phyloP scores from a whole-genome alignment of 1,140 invertebrate species.

The Platorchestia sp. region DNA sequence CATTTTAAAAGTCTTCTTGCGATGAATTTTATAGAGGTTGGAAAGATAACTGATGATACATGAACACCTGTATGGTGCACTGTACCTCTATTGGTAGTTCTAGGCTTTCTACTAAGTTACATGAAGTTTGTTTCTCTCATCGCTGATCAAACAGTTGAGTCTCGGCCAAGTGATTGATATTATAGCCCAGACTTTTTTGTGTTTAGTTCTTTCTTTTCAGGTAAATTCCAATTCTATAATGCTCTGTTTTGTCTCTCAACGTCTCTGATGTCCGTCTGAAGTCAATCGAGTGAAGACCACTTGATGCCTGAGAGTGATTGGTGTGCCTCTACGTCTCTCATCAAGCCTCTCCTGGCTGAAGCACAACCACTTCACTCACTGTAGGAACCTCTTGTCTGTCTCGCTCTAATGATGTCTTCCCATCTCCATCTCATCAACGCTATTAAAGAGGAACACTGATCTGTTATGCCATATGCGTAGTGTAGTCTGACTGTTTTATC shows the following conservation, averaged over 20 bases:
- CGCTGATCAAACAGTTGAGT: not conserved
- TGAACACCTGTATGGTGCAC: not conserved
- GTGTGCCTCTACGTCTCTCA: not conserved
- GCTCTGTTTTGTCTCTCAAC: not conserved
- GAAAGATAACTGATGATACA: not conserved
- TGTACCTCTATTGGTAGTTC: not conserved
- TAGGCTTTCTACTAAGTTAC: not conserved
- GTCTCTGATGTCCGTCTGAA: not conserved
- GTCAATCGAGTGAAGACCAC: not conserved
- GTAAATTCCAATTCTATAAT: not conserved
- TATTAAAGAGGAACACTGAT: not conserved
- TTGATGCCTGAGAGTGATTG: not conserved
- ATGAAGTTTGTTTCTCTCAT: not conserved
- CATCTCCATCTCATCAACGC: not conserved
- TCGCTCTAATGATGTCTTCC: conserved; percentile 35
- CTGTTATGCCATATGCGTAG: not conserved
- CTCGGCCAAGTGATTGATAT: not conserved
- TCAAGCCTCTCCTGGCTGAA: conserved; percentile 4
- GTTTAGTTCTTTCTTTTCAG: not conserved
- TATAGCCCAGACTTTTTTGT: not conserved
- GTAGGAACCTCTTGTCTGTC: conserved; percentile 18
- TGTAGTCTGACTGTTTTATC: not conserved
- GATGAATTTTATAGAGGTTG: not conserved
- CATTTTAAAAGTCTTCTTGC: too few relatives aligned
- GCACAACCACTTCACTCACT: not conserved